Evolutionary conservation across 2,888 invertebrate species (phyloP), one percentile per base, ranked within the genome.

Genomic region (Caenorhabditis plicata): DNA sequence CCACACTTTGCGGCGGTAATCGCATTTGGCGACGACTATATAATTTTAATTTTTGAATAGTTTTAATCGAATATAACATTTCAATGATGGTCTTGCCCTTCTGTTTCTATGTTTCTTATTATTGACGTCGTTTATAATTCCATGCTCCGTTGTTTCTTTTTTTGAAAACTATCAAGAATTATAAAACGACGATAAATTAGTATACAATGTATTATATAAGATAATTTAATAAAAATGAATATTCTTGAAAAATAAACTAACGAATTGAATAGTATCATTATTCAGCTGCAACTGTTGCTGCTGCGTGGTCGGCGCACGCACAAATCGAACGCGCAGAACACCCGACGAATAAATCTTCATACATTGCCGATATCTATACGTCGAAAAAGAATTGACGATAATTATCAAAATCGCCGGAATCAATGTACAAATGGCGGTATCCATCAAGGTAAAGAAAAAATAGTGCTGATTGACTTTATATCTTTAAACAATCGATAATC

Each of bases 321-420:
- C 51, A 36, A 77, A 77, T 13, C 78, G 69, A n/a, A 79, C 79
- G 13, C 75, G 52, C 4, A 80, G 63, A 31, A 78, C 68, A 7
- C 79, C 79, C 8, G 74, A 72, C 5, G 77, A 68, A 55, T 79
- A 80, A 57, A 79, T 68, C 47, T 75, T 74, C 79, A 80, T 79
- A 61, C 79, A 79, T 63, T 80, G 77, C 0, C 75, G 70, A 54
- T 77, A 77, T 35, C 79, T 65, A 43, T 67, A 73, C 33, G 71
- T 79, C 51, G 73, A 71, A 55, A 78, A 65, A 4, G 64, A 43
- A 64, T 79, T 79, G 38, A 80, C 77, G 20, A 80, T 57, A 57
- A 79, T 71, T 38, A 79, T 78, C 33, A 79, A 49, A 31, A 80
- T 49, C 8, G 77, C 70, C 0, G 79, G 79, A 3, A 77, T 45